These are phyloP conservation scores for Diuraphis noxia DNA, from an alignment of 1,140 invertebrate species.

Conservation along the genomic window DNA sequence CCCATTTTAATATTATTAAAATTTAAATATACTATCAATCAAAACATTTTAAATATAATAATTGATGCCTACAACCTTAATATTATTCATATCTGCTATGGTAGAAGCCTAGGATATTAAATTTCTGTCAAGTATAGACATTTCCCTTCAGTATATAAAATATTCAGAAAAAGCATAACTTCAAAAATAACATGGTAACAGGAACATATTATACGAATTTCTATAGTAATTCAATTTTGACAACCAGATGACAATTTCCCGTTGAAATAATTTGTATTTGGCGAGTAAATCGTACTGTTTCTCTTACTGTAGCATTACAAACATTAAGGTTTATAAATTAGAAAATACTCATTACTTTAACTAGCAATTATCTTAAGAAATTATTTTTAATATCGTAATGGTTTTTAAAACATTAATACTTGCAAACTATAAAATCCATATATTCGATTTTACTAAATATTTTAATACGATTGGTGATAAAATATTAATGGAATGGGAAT, in stretches of 20 bases:
- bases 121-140: background rate
- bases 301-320: background rate
- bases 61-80: background rate
- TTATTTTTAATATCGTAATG: slow-evolving; percentile 11
- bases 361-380: background rate
- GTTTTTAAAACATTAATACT: background rate
- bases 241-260: background rate
- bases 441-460: slow-evolving; percentile 18
- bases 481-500: slow-evolving; percentile 20
- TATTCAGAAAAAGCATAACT: no score
- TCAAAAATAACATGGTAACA: background rate
- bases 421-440: background rate
- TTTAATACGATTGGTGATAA: background rate
- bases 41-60: no score
- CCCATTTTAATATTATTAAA: background rate
- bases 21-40: background rate
- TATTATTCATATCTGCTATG: background rate
- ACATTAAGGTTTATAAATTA: background rate
- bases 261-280: background rate
- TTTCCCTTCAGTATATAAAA: background rate
- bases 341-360: background rate
- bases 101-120: no score
- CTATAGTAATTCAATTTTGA: background rate
- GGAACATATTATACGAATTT: background rate
- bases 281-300: background rate